Base-by-base conservation (phyloP, 2,113 vertebrate species). In the Sinocyclocheilus anophthalmus region DNA sequence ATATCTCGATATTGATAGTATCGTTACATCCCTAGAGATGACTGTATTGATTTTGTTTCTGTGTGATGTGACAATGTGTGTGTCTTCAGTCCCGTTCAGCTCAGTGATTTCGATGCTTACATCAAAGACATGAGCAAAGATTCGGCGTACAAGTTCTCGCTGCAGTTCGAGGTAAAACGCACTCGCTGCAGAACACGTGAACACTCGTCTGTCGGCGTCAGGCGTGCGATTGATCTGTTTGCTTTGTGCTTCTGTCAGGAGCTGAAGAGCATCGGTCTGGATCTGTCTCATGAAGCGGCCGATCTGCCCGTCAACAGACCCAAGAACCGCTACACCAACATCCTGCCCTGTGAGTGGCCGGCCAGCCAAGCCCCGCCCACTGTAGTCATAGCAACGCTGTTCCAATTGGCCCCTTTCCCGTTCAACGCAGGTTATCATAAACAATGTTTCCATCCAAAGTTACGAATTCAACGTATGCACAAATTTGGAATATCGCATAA, bases 61-160 rank as follows among this genome's bases (percentile, higher is more conserved):
- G 9, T 45, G 9, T 45, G 50, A 53, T 53, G 50, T 53, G 50
- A 53, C 4, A 4, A 53, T 53, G 50, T 53, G 50, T 53, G 50
- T 55, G 92, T 92, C 77, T 87, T 6, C 94, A 99, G 98, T 92
- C 97, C 96, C 0, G 96, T 99, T 33, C 97, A 98, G 89, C 76
- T 99, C 85, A 97, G 98, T 2, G 98, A 99, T 92, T 99, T 99
- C 83, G 98, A 99, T 0, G 90, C 95, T 4, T 99, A 97, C 92
- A 94, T 99, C 88, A 98, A 97, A 91, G 98, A 99, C n/a, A 98
- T 99, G 98, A 94, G 96, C 89, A 98, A 97, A 94, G 98, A 99
- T 92, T 98, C 98, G 0, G 98, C 97, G 82, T 99, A 99, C 84
- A 99, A 98, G 92, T 99, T 99, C 92, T 99, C 97, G 33, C 96